phyloP scores from a whole-genome alignment of 1,140 invertebrate species.

The Zaprionus vittiger region DNA sequence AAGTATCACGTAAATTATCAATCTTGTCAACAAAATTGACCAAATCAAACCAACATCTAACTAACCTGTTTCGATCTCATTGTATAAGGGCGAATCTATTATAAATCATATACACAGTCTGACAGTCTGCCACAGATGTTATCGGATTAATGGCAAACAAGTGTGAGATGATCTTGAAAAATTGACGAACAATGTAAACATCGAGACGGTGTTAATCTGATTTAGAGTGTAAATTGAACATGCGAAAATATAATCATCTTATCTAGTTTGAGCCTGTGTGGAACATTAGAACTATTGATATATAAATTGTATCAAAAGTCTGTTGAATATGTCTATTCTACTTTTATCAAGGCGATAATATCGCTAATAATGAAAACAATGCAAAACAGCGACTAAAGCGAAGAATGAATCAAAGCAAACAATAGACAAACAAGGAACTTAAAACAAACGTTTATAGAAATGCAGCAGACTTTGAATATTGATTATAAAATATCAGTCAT shows the following conservation, averaged over 20 bases:
- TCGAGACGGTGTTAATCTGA: not conserved
- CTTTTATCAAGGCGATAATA: not conserved
- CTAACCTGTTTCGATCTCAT: not conserved
- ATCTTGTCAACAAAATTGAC: conserved; percentile 22
- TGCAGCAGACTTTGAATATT: not conserved
- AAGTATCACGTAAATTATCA: conserved; percentile 58
- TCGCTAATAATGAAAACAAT: not conserved
- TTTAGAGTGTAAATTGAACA: not conserved
- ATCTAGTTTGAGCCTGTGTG: not conserved
- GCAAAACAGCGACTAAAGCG: not conserved
- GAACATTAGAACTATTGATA: not conserved
- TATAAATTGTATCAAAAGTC: not conserved
- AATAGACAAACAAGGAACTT: conserved; percentile 1
- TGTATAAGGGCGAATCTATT: conserved; percentile 11
- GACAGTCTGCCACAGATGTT: not conserved
- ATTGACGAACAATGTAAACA: not conserved
- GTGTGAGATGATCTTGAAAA: conserved; percentile 12
- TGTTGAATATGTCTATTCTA: not conserved
- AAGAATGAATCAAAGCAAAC: conserved; percentile 3
- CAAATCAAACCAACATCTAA: conserved; percentile 18
- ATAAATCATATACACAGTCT: not conserved
- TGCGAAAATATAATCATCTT: not conserved
- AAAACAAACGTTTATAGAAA: not conserved
- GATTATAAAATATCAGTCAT: conserved; percentile 7
- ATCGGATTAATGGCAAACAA: conserved; percentile 5